These are phyloP conservation scores for Myotis brandtii DNA, from an alignment of 2,113 vertebrate species.

Conservation along the genomic window DNA sequence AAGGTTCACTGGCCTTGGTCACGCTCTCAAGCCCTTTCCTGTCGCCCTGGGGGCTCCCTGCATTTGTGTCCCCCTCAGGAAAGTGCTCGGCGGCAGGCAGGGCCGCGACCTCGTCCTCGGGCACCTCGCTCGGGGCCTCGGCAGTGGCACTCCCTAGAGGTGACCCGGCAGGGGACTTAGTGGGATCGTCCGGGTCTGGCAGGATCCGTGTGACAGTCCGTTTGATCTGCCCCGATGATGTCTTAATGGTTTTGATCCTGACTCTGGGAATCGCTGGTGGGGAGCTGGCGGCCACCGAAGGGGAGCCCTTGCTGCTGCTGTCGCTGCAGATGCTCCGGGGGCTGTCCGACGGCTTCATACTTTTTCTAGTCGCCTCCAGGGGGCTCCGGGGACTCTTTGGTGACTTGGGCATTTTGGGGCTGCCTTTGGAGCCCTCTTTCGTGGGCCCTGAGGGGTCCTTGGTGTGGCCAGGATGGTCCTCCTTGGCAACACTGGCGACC, in stretches of 20 bases:
- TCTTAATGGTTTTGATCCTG: slow-evolving; percentile 98
- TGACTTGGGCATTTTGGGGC: slow-evolving; percentile 93
- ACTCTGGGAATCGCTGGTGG: slow-evolving; percentile 96
- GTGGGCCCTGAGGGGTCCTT: slow-evolving; percentile 86
- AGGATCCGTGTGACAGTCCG: slow-evolving; percentile 95
- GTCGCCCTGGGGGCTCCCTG: slow-evolving; percentile 77
- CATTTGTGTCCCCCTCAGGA: neutral
- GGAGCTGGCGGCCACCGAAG: slow-evolving; percentile 91
- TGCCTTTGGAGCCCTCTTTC: slow-evolving; percentile 89
- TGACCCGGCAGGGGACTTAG: slow-evolving; percentile 91
- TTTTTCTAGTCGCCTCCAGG: slow-evolving; percentile 91
- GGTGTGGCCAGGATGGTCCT: slow-evolving; percentile 83
- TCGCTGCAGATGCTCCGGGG: slow-evolving; percentile 96
- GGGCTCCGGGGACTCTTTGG: slow-evolving; percentile 96
- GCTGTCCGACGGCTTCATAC: slow-evolving; percentile 92
- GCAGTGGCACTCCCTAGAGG: slow-evolving; percentile 85
- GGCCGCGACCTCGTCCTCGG: slow-evolving; percentile 60
- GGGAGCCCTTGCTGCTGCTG: slow-evolving; percentile 93
- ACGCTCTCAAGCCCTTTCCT: slow-evolving; percentile 71
- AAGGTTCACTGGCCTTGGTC: slow-evolving; percentile 40
- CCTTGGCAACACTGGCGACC: slow-evolving; percentile 86
- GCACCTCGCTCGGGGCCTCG: slow-evolving; percentile 81
- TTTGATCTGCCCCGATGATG: slow-evolving; percentile 95
- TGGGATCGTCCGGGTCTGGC: slow-evolving; percentile 93
- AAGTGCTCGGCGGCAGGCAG: slow-evolving; percentile 60